Percentiles rank a stretch among this genome's conserved stretches.
phyloP scores from a whole-genome alignment of 64 coral and sea anemone genomes.

The Hydrozoanthus tunicans region DNA sequence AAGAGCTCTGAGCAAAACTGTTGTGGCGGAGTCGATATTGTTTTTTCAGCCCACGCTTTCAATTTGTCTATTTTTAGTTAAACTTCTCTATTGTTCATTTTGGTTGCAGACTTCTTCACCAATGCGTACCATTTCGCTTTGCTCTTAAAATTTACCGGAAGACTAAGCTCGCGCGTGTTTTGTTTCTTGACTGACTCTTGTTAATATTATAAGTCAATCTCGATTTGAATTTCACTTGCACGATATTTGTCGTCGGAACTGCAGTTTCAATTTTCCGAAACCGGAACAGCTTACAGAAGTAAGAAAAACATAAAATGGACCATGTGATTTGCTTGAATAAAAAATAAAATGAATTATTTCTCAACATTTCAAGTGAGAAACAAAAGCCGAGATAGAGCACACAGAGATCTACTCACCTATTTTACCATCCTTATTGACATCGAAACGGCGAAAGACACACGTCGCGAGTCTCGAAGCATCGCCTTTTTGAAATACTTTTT shows the following conservation, averaged over 20 bases:
- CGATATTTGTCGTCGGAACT: neutral
- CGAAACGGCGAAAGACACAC: conserved; percentile 93
- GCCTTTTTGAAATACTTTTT: conserved; percentile 93
- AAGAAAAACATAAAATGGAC: conserved; percentile 15
- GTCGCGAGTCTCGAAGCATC: conserved; percentile 91
- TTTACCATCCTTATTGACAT: conserved; percentile 97
- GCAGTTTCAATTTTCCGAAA: conserved; percentile 22
- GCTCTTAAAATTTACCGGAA: neutral
- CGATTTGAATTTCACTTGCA: neutral
- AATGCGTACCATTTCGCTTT: neutral
- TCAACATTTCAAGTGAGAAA: neutral
- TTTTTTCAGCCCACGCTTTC: conserved; percentile 22
- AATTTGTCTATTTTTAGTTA: conserved; percentile 44
- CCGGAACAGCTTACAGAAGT: conserved; percentile 25
- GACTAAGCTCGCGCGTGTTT: neutral
- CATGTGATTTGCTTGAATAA: conserved; percentile 26
- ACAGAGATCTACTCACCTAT: conserved; percentile 68
- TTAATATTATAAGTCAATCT: neutral
- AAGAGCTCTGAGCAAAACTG: conserved; percentile 12
- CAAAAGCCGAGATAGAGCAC: neutral
- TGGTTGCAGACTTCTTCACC: neutral
- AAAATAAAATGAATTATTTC: conserved; percentile 9
- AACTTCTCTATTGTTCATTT: conserved; percentile 53
- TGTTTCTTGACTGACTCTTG: conserved; percentile 1
- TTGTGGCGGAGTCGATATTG: neutral